phyloP scores from a whole-genome alignment of 2,888 invertebrate species.

The Arctia plantaginis region DNA sequence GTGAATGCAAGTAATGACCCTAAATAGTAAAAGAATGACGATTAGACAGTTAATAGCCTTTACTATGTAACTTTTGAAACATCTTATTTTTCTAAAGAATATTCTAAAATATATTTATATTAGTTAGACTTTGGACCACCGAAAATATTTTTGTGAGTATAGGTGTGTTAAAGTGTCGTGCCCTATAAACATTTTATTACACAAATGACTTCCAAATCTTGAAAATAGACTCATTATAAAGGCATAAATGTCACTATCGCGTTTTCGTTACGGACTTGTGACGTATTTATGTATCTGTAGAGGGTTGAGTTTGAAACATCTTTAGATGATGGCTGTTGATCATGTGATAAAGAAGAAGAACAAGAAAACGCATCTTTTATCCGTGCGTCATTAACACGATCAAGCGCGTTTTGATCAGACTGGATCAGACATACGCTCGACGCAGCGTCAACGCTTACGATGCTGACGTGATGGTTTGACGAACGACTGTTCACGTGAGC shows the following conservation, averaged over 20 bases:
- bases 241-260: constrained; percentile 3
- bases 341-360: neutral
- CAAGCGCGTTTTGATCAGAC: neutral
- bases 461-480: neutral
- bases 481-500: no score
- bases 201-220: neutral
- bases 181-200: constrained; percentile 7
- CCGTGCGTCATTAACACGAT: neutral
- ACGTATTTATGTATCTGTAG: constrained; percentile 3
- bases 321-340: neutral
- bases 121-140: neutral
- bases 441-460: neutral
- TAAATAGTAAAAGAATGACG: no score
- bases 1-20: no score
- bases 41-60: no score
- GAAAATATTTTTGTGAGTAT: neutral
- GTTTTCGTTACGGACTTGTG: neutral
- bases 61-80: no score
- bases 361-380: neutral
- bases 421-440: neutral
- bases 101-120: neutral
- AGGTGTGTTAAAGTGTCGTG: neutral
- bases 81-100: neutral
- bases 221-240: constrained; percentile 8
- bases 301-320: neutral